These are phyloP conservation scores for Arctopsyche grandis DNA, from an alignment of 1,140 invertebrate genomes.

Conservation along the genomic window DNA sequence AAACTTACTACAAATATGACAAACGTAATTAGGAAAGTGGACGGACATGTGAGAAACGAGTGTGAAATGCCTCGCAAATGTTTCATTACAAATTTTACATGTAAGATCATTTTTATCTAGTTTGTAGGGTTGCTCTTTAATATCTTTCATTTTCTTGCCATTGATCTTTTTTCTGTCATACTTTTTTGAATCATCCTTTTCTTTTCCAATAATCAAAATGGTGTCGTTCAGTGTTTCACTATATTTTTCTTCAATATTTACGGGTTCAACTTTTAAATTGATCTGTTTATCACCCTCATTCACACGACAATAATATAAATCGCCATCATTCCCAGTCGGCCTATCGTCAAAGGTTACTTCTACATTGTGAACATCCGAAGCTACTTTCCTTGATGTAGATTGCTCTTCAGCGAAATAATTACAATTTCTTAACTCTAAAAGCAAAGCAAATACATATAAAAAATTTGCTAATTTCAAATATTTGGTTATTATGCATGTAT, in stretches of 20 bases:
- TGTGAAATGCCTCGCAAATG: conserved; percentile 53
- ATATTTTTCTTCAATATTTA: conserved; percentile 3
- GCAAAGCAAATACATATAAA: background rate
- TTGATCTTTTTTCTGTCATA: background rate
- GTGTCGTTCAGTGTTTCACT: too few species aligned
- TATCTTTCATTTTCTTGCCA: background rate
- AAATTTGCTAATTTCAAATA: background rate
- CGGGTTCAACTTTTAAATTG: too few species aligned
- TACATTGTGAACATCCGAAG: background rate
- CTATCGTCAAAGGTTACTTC: background rate
- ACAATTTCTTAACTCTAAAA: background rate
- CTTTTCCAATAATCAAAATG: too few species aligned
- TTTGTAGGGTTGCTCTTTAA: conserved; percentile 15
- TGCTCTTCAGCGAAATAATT: background rate
- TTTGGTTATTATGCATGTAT: background rate
- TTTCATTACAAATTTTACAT: conserved; percentile 52
- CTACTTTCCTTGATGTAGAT: background rate
- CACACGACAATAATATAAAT: too few species aligned
- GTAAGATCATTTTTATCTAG: conserved; percentile 46
- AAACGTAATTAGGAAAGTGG: conserved; percentile 60
- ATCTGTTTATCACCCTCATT: too few species aligned
- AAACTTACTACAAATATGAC: conserved; percentile 60
- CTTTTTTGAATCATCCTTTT: too few species aligned
- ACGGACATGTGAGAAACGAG: background rate
- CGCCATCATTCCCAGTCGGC: background rate